phyloP scores from a whole-genome alignment of 2,888 invertebrate species.

The Heliothis peltigera region DNA sequence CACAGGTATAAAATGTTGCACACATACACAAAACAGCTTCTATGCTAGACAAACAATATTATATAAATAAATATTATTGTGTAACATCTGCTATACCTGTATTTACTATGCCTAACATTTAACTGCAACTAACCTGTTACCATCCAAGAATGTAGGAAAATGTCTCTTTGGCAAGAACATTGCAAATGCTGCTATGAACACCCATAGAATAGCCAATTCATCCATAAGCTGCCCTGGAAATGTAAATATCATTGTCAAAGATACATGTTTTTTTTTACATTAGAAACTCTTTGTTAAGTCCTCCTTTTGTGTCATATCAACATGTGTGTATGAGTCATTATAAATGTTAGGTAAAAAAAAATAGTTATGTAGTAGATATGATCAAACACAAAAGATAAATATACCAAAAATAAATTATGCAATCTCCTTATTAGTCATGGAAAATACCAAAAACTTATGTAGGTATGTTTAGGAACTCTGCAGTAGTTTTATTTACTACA shows the following conservation, averaged over 20 bases:
- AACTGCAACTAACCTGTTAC: conserved; percentile 89
- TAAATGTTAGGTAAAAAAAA: no score
- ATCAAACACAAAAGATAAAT: no score
- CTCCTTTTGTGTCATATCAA: background rate
- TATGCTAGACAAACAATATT: no score
- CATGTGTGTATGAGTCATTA: background rate
- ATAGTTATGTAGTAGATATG: no score
- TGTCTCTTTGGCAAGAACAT: conserved; percentile 93
- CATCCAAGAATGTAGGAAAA: conserved; percentile 91
- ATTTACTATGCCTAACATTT: background rate
- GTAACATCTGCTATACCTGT: no score
- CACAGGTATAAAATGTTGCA: no score
- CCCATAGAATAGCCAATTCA: conserved; percentile 95
- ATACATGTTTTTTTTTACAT: background rate
- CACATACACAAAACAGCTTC: no score
- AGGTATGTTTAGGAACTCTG: conserved; percentile 1
- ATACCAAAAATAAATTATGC: background rate
- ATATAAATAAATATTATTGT: no score
- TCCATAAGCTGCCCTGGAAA: conserved; percentile 93
- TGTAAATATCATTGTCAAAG: conserved; percentile 20
- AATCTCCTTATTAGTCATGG: no score
- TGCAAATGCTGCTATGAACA: conserved; percentile 94
- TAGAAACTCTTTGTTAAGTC: conserved; percentile 7
- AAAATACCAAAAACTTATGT: no score
- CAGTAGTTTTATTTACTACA: background rate